Percentiles rank a stretch among this genome's conserved stretches.
phyloP scores from a whole-genome alignment of 2,113 vertebrate species.

The Rhinolophus ferrumequinum region DNA sequence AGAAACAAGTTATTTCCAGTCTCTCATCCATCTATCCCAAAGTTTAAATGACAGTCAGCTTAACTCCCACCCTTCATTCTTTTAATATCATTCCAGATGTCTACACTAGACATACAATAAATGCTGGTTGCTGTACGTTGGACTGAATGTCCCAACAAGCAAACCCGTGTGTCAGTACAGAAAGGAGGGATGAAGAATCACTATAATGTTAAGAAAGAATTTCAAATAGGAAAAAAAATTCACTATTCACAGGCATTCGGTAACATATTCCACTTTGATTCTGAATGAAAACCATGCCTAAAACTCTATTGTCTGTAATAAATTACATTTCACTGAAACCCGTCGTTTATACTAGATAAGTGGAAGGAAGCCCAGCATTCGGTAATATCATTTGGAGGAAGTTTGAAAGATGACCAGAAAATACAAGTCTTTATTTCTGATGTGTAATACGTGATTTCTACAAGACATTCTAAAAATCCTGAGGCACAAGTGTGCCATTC shows the following conservation, averaged over 20 bases:
- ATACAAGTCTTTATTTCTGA: neutral
- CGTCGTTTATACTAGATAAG: neutral
- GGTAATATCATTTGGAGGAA: neutral
- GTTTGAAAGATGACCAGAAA: constrained; percentile 20
- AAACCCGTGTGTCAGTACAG: neutral
- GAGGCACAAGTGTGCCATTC: neutral
- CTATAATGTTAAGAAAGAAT: neutral
- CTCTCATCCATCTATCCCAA: neutral
- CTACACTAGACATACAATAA: neutral
- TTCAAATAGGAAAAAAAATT: neutral
- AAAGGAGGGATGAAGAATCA: neutral
- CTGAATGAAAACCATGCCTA: neutral
- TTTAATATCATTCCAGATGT: constrained; percentile 15
- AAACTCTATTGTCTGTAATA: neutral
- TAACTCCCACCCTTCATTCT: neutral
- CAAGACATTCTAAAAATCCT: neutral
- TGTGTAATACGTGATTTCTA: neutral
- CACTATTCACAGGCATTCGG: neutral
- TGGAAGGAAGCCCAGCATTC: neutral
- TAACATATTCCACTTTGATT: neutral
- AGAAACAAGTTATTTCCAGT: constrained; percentile 55
- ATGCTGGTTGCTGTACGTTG: neutral
- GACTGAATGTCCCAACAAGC: neutral
- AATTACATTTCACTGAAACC: neutral
- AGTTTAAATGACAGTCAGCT: constrained; percentile 28